Percentiles rank a stretch among this genome's conserved stretches.
phyloP scores from a whole-genome alignment of 2,797 vertebrate genomes.

The Hylomyscus alleni region DNA sequence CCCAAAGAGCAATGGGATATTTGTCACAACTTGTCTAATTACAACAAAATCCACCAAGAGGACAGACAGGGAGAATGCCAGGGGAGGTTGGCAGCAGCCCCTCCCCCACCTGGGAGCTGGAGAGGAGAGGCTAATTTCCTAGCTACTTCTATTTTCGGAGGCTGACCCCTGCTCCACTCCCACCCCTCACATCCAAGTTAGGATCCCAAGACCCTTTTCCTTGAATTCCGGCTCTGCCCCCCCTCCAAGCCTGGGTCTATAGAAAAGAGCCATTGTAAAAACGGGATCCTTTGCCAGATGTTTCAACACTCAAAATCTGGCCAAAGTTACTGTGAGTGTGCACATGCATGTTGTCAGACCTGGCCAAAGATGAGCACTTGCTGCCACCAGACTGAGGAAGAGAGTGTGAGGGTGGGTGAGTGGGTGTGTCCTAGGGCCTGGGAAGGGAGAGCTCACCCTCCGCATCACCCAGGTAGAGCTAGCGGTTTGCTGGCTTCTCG shows the following conservation, averaged over 20 bases:
- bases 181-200: conserved; percentile 59
- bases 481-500: neutral
- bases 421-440: neutral
- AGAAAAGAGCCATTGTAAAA: conserved; percentile 84
- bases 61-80: conserved; percentile 77
- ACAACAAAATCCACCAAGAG: conserved; percentile 81
- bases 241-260: conserved; percentile 62
- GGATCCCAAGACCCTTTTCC: conserved; percentile 76
- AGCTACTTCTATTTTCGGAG: conserved; percentile 58
- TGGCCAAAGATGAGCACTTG: conserved; percentile 31
- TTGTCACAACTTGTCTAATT: conserved; percentile 87
- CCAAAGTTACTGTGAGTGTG: conserved; percentile 68
- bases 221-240: conserved; percentile 67
- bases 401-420: neutral
- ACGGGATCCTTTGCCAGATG: conserved; percentile 86
- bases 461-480: neutral
- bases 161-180: neutral
- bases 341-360: neutral
- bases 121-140: neutral
- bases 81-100: conserved; percentile 60
- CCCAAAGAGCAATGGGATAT: conserved; percentile 78
- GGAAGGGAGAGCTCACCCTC: neutral
- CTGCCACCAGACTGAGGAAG: conserved; percentile 2
- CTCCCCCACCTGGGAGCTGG: neutral
- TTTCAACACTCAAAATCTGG: conserved; percentile 71